Base-by-base conservation (phyloP, 2,888 invertebrate genomes). In the Andrena marginata region DNA sequence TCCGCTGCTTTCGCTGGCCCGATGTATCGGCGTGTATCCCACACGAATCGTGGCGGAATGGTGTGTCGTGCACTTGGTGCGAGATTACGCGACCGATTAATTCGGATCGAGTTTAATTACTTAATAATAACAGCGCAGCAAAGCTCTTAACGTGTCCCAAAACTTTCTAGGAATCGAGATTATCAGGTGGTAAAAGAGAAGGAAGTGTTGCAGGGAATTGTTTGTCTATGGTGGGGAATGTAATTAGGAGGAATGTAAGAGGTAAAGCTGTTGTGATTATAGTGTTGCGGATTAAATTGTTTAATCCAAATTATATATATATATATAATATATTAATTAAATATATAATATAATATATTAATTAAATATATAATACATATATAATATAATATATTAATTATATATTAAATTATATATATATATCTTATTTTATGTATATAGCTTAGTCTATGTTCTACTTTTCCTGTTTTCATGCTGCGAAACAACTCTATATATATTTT, bases 71-170 rank as follows among this genome's bases (percentile, higher is more conserved):
- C 26, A 48, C 23, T 13, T 26, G 13, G 42, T 2, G 13, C 48
- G 7, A 42, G 26, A 42, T 64, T 64, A 64, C 42, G 7, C 42
- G 64, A 16, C 42, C 8, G 35, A 42, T 64, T 64, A 35, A 64
- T 64, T 64, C 4, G 4, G 23, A 20, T 63, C 10, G 26, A 64
- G 26, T 64, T 64, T 48, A 64, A 48, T 64, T 33, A 48, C 64
- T 26, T 26, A 6, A 26, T 64, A 20, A 48, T 48, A 13, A 7
- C 20, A 8, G 7, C 20, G 20, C 51, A 20, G 0, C 51, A 20
- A 0, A 20, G 51, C 51, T 20, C 51, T 8, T 51, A 20, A 7
- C 51, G 51, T 51, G 51, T 8, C 3, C 8, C 20, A 20, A 51
- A 51, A 20, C 13, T 42, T 51, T 20, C n/a, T 51, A 20, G 20